These are phyloP conservation scores for Uria lomvia DNA, from an alignment of 2,113 vertebrate genomes.

Conservation along the genomic window DNA sequence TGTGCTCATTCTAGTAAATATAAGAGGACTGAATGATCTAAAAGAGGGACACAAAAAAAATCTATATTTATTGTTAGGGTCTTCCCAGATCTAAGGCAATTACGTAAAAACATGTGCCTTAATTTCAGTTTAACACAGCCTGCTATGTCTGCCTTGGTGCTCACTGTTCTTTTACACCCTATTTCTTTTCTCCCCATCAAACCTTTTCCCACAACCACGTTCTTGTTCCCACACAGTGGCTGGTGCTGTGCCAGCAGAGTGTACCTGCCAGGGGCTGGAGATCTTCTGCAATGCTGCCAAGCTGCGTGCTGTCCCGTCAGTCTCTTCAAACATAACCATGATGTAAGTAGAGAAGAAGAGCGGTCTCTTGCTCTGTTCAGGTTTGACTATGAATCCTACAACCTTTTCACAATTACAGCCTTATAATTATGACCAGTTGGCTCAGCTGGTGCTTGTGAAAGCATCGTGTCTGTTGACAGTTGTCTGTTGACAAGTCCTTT, in stretches of 20 bases:
- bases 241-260: conserved; percentile 77
- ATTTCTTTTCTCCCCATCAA: not conserved
- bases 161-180: not conserved
- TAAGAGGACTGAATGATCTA: not conserved
- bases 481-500: not conserved
- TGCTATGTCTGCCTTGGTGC: not conserved
- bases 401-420: not conserved
- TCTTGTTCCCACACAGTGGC: conserved; percentile 73
- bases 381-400: not conserved
- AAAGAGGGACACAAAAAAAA: not conserved
- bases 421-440: not conserved
- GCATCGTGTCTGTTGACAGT: not conserved
- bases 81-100: not conserved
- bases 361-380: not conserved
- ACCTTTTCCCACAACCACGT: not conserved
- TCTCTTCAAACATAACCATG: conserved; percentile 86
- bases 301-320: conserved; percentile 78
- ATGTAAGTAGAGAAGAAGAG: conserved; percentile 83
- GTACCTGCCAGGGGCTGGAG: conserved; percentile 84
- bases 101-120: not conserved
- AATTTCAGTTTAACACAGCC: not conserved
- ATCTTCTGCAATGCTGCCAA: conserved; percentile 83
- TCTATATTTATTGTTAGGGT: not conserved
- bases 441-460: not conserved
- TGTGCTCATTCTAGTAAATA: not conserved